Percentiles rank a stretch among this genome's conserved stretches.
Conservation (phyloP, 92 coral and sea anemone species). For the Parazoanthus atlanticus region DNA sequence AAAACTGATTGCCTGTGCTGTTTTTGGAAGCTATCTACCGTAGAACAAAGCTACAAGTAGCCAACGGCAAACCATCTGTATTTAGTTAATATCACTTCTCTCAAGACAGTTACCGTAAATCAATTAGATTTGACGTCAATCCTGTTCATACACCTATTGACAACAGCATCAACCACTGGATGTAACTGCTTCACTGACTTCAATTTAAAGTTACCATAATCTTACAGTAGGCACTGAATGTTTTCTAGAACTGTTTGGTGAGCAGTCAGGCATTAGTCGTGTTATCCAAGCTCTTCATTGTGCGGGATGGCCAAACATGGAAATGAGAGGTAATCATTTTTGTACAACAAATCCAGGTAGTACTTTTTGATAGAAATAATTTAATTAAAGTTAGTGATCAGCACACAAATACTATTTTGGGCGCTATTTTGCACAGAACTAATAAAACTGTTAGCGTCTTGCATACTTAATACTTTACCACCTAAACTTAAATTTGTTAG, state of each 20-base stretch:
- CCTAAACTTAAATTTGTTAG: too few species aligned
- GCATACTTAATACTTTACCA: too few species aligned
- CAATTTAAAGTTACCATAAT: too few species aligned
- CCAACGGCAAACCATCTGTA: too few species aligned
- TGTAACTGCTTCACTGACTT: background rate
- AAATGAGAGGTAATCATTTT: conserved; percentile 64
- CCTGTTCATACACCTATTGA: too few species aligned
- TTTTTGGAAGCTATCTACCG: too few species aligned
- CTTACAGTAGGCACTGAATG: background rate
- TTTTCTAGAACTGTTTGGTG: conserved; percentile 81
- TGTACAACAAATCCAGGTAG: background rate
- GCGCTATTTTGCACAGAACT: background rate
- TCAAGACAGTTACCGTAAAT: too few species aligned
- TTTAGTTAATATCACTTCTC: too few species aligned
- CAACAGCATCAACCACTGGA: too few species aligned
- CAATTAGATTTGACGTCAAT: too few species aligned
- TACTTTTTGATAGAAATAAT: background rate
- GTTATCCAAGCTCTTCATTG: conserved; percentile 91
- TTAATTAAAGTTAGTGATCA: background rate
- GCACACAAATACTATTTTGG: background rate
- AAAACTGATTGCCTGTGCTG: too few species aligned
- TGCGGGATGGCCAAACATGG: conserved; percentile 92
- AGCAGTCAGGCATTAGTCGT: conserved; percentile 86
- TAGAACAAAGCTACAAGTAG: too few species aligned
- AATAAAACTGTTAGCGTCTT: background rate